Percentiles rank a stretch among this genome's conserved stretches.
These are phyloP conservation scores for Eristalis arbustorum DNA, from an alignment of 2,888 invertebrate genomes.

Conservation along the genomic window DNA sequence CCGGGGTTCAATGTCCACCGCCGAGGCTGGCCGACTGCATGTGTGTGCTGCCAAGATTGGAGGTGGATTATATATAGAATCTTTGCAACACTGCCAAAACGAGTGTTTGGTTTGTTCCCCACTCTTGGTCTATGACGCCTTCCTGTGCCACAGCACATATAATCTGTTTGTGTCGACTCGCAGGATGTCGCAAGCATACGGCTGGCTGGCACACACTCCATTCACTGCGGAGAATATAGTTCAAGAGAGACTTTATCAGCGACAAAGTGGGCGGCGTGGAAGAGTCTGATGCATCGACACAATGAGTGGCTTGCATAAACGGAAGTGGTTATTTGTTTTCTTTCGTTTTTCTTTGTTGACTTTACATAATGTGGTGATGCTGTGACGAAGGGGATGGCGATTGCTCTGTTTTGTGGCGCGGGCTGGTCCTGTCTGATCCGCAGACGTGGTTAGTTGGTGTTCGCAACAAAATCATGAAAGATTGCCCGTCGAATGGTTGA, in stretches of 20 bases:
- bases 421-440: too few species aligned
- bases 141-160: conserved; percentile 1
- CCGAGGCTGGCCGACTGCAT: not conserved
- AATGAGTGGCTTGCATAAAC: not conserved
- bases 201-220: conserved; percentile 2
- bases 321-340: not conserved
- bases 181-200: conserved; percentile 9
- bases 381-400: too few species aligned
- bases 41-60: not conserved
- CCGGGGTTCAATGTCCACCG: conserved; percentile 45
- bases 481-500: too few species aligned
- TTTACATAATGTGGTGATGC: not conserved
- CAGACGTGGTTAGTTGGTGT: too few species aligned
- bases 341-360: not conserved
- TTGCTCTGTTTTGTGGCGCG: too few species aligned
- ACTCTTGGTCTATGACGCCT: not conserved
- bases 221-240: conserved; percentile 13
- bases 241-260: conserved; percentile 30
- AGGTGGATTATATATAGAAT: conserved; percentile 31
- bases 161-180: not conserved
- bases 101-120: conserved; percentile 2
- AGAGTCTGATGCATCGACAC: not conserved
- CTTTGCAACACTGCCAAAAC: conserved; percentile 31
- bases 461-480: too few species aligned
- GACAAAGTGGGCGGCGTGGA: conserved; percentile 1